Percentiles rank a stretch among this genome's conserved stretches.
These are phyloP conservation scores for Pseudorhiza aurosa DNA, from an alignment of 30 jellyfish, hydroid and myxozoan genomes.

Conservation along the genomic window DNA sequence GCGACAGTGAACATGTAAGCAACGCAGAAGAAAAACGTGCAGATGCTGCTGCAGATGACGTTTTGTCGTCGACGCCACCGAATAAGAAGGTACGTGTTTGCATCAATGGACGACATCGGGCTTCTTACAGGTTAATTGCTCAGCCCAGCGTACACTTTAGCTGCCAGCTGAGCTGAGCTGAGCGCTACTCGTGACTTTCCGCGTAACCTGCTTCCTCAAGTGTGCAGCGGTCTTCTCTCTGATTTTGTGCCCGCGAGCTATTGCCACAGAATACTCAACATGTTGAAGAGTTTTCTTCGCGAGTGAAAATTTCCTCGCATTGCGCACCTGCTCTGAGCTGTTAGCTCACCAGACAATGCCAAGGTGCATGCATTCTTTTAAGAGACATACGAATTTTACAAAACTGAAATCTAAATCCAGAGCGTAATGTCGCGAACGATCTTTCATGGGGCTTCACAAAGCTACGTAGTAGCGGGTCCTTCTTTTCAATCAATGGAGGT, in stretches of 20 bases:
- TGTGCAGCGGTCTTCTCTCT: no score
- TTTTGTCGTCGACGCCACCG: slow-evolving; percentile 53
- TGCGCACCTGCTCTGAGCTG: no score
- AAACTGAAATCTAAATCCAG: not conserved
- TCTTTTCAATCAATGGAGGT: not conserved
- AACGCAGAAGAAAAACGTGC: not conserved
- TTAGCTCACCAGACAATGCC: no score
- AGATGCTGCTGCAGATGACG: slow-evolving; percentile 27
- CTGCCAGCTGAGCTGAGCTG: no score
- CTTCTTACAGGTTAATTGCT: not conserved
- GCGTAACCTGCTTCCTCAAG: no score
- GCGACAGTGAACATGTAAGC: slow-evolving; percentile 2
- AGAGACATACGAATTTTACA: no score
- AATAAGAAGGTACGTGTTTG: slow-evolving; percentile 33
- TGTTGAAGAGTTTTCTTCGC: no score
- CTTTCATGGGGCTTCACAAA: not conserved
- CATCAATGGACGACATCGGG: not conserved
- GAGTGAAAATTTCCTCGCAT: no score
- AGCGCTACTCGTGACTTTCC: no score
- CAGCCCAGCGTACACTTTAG: not conserved
- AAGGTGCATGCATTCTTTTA: no score
- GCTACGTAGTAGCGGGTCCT: not conserved
- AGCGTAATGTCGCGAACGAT: not conserved
- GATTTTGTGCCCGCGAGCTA: no score
- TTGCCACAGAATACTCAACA: no score